phyloP scores from a whole-genome alignment of 2,113 vertebrate species.

The Cyprinodon tularosa region DNA sequence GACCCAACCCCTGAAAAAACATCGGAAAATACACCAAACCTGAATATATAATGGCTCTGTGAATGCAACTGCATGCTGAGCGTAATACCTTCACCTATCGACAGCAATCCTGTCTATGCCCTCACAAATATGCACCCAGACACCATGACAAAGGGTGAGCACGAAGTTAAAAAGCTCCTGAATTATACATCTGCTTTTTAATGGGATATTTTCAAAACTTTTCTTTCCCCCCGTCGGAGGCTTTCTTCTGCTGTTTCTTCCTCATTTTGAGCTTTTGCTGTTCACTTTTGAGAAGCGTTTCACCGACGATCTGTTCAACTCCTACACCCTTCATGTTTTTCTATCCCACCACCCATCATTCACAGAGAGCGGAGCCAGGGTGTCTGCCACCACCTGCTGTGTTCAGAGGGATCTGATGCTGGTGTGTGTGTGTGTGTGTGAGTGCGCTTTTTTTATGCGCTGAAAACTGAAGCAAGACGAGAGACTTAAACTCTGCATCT shows the following conservation, averaged over 20 bases:
- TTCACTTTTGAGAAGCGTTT: slow-evolving; percentile 57
- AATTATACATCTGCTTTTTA: slow-evolving; percentile 69
- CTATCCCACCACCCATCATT: slow-evolving; percentile 63
- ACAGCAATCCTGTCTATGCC: slow-evolving; percentile 42
- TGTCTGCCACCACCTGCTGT: slow-evolving; percentile 69
- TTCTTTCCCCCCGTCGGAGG: slow-evolving; percentile 1
- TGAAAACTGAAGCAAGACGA: slow-evolving; percentile 10
- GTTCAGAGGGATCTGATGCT: slow-evolving; percentile 44
- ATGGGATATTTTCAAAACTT: slow-evolving; percentile 56
- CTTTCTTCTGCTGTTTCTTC: slow-evolving; percentile 33
- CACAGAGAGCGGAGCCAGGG: slow-evolving; percentile 40
- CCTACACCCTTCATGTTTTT: slow-evolving; percentile 58
- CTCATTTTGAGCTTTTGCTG: slow-evolving; percentile 40
- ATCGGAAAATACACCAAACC: slow-evolving; percentile 65
- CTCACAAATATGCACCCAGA: slow-evolving; percentile 49
- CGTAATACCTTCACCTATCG: slow-evolving; percentile 55
- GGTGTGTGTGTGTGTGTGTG: slow-evolving; percentile 35
- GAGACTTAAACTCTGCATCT: slow-evolving; percentile 6
- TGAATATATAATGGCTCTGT: slow-evolving; percentile 62
- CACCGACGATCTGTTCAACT: slow-evolving; percentile 59
- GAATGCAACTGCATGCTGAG: slow-evolving; percentile 55
- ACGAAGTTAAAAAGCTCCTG: slow-evolving; percentile 56
- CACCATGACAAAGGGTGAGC: slow-evolving; percentile 56
- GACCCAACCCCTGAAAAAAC: slow-evolving; percentile 58
- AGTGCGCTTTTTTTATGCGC: slow-evolving; percentile 24